Conservation (phyloP, 2,888 invertebrate species). For the Merodon equestris region DNA sequence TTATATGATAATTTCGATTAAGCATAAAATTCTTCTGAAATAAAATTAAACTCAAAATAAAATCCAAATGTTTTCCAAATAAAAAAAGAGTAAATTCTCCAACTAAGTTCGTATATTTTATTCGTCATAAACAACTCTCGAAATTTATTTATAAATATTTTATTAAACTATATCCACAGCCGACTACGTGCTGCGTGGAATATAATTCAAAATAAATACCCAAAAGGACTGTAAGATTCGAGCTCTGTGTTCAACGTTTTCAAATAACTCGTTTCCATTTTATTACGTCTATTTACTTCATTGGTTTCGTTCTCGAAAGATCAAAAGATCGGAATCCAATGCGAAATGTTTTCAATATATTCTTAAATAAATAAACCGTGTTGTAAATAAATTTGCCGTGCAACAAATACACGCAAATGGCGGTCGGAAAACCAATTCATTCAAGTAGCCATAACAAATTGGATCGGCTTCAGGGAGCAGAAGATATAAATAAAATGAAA, state of each 20-base stretch:
- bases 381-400: conserved; percentile 71
- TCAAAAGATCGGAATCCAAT: conserved; percentile 62
- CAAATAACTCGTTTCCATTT: conserved; percentile 22
- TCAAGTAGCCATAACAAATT: conserved; percentile 29
- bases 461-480: too few species aligned
- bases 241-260: not conserved
- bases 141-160: conserved; percentile 63
- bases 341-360: conserved; percentile 70
- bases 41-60: not conserved
- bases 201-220: conserved; percentile 59
- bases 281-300: conserved; percentile 23
- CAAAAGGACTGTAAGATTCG: conserved; percentile 6
- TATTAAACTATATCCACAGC: conserved; percentile 35
- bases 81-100: conserved; percentile 24
- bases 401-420: conserved; percentile 47
- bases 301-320: conserved; percentile 30
- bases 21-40: too few species aligned
- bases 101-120: conserved; percentile 65
- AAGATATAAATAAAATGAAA: not conserved
- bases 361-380: conserved; percentile 72
- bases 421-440: conserved; percentile 41
- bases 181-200: conserved; percentile 43
- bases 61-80: conserved; percentile 12
- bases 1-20: too few species aligned
- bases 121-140: conserved; percentile 53